These are phyloP conservation scores for Diplodus puntazzo DNA, from an alignment of 2,797 vertebrate species.

Conservation along the genomic window DNA sequence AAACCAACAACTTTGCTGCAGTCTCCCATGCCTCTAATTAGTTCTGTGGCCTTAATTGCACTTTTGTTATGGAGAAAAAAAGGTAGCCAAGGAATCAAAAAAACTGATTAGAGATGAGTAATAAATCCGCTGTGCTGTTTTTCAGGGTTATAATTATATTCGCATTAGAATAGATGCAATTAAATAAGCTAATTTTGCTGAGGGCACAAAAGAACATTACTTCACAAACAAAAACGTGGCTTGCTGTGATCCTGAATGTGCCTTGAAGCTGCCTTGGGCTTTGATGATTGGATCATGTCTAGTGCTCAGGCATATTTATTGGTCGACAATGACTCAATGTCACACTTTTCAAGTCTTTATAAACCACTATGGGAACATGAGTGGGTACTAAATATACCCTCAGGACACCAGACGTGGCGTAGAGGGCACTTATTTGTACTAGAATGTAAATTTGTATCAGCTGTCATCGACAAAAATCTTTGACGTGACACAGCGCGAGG, in stretches of 20 bases:
- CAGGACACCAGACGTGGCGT: conserved; percentile 16
- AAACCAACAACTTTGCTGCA: conserved; percentile 35
- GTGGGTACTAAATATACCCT: conserved; percentile 48
- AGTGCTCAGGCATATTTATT: conserved; percentile 46
- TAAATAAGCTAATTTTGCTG: conserved; percentile 31
- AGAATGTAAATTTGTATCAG: conserved; percentile 51
- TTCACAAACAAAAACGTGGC: conserved; percentile 14
- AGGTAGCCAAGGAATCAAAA: conserved; percentile 59
- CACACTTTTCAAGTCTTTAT: conserved; percentile 57
- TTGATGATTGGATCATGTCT: conserved; percentile 41
- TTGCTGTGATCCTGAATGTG: conserved; percentile 14
- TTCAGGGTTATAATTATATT: conserved; percentile 54
- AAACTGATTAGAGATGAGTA: conserved; percentile 52
- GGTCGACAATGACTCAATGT: conserved; percentile 31
- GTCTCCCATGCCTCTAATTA: conserved; percentile 62
- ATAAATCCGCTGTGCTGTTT: conserved; percentile 40
- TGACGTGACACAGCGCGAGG: conserved; percentile 18
- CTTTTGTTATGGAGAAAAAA: conserved; percentile 62
- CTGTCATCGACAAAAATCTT: conserved; percentile 27
- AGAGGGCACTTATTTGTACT: conserved; percentile 36
- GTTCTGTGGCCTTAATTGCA: conserved; percentile 56
- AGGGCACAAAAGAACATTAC: conserved; percentile 30
- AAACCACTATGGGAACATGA: conserved; percentile 37
- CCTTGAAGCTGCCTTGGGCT: conserved; percentile 32
- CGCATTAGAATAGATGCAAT: conserved; percentile 54